A percentile compares a stretch with the other conserved stretches of the same genome.
phyloP scores from a whole-genome alignment of 1,140 invertebrate species.

The Panulirus ornatus region DNA sequence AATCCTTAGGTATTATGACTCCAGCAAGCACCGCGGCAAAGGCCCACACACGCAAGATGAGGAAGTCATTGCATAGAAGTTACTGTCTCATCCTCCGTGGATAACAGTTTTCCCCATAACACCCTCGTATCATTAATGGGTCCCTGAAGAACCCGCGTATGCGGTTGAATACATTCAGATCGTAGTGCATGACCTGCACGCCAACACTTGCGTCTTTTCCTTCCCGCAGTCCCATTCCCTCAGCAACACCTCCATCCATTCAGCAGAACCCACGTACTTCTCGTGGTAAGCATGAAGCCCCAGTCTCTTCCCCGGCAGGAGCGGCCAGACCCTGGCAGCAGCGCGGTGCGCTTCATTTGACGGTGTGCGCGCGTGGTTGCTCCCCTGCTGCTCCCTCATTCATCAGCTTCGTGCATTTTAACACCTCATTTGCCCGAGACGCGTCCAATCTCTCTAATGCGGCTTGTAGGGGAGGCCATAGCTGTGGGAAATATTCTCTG shows the following conservation, averaged over 20 bases:
- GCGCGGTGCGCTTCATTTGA: neutral
- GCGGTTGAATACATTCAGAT: too few species aligned
- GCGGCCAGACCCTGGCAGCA: neutral
- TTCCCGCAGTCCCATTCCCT: neutral
- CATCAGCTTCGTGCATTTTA: constrained; percentile 38
- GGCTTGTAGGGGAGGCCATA: neutral
- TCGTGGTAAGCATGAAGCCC: too few species aligned
- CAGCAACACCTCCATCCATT: neutral
- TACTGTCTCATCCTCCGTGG: too few species aligned
- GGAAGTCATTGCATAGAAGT: too few species aligned
- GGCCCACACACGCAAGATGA: too few species aligned
- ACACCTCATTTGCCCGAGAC: constrained; percentile 52
- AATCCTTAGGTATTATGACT: too few species aligned
- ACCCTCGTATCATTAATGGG: too few species aligned
- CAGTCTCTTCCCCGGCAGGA: neutral
- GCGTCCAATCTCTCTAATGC: constrained; percentile 47
- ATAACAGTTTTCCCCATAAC: too few species aligned
- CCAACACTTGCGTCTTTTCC: neutral
- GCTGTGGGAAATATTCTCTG: neutral
- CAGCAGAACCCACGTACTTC: too few species aligned
- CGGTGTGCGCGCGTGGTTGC: neutral
- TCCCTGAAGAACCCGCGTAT: too few species aligned
- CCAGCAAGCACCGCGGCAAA: too few species aligned
- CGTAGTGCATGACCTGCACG: neutral
- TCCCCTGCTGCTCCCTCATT: neutral